Conservation (phyloP, 2,888 invertebrate species). For the Diarsia dahlii region DNA sequence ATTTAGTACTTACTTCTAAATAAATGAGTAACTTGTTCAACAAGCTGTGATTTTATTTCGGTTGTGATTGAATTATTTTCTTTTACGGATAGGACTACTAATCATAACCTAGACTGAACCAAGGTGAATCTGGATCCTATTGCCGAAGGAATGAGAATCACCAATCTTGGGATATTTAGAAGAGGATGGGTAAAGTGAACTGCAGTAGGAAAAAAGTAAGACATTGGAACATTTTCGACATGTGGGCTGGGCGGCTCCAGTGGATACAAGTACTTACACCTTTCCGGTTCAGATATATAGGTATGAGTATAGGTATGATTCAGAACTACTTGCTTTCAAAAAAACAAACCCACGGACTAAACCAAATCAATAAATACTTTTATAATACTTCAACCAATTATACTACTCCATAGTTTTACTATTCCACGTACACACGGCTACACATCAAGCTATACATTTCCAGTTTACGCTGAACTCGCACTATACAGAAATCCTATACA, state of each 20-base stretch:
- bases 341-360: background rate
- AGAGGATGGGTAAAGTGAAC: background rate
- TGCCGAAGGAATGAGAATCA: background rate
- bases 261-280: no score
- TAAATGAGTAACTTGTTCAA: slow-evolving; percentile 6
- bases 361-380: background rate
- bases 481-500: no score
- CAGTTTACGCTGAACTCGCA: no score
- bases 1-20: background rate
- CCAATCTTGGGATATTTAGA: background rate
- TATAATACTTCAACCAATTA: background rate
- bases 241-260: background rate
- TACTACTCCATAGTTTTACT: slow-evolving; percentile 9
- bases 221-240: background rate
- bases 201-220: background rate
- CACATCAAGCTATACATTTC: no score
- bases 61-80: background rate
- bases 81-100: background rate
- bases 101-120: no score
- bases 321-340: background rate
- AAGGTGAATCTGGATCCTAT: background rate
- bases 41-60: slow-evolving; percentile 8
- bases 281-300: background rate
- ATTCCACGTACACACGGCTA: slow-evolving; percentile 4
- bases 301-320: background rate